phyloP scores from a whole-genome alignment of 2,113 vertebrate genomes.

The Sinocyclocheilus anshuiensis region DNA sequence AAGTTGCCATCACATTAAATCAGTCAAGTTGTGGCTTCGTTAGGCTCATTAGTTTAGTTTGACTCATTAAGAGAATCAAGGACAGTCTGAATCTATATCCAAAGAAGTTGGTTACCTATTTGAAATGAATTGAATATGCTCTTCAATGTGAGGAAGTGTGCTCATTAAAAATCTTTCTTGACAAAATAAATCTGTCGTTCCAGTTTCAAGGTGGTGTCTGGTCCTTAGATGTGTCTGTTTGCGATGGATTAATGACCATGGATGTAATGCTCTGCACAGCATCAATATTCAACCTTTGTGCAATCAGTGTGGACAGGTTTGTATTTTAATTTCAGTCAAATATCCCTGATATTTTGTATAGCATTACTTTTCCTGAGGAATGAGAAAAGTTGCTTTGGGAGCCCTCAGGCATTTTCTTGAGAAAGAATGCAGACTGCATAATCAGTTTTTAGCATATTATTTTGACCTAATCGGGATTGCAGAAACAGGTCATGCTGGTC shows the following conservation, averaged over 20 bases:
- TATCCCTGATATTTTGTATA: neutral
- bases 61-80: neutral
- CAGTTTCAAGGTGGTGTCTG: slow-evolving; percentile 92
- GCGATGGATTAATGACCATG: slow-evolving; percentile 92
- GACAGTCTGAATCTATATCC: slow-evolving; percentile 15
- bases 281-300: slow-evolving; percentile 94
- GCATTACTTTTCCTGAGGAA: neutral
- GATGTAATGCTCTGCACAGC: slow-evolving; percentile 94
- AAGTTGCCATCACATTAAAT: slow-evolving; percentile 52
- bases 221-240: slow-evolving; percentile 80
- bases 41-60: slow-evolving; percentile 12
- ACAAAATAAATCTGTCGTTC: slow-evolving; percentile 42
- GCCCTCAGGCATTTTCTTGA: neutral
- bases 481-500: neutral
- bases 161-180: neutral
- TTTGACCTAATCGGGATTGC: slow-evolving; percentile 14
- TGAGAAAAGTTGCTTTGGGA: neutral
- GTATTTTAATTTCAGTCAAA: slow-evolving; percentile 34
- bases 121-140: neutral
- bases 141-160: neutral
- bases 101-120: neutral
- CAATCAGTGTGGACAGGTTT: slow-evolving; percentile 90
- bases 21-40: slow-evolving; percentile 20
- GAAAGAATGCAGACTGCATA: slow-evolving; percentile 18
- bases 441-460: slow-evolving; percentile 23